Evolutionary conservation across 2,888 invertebrate genomes (phyloP).

Genomic region (Schrankia costaestrigalis): DNA sequence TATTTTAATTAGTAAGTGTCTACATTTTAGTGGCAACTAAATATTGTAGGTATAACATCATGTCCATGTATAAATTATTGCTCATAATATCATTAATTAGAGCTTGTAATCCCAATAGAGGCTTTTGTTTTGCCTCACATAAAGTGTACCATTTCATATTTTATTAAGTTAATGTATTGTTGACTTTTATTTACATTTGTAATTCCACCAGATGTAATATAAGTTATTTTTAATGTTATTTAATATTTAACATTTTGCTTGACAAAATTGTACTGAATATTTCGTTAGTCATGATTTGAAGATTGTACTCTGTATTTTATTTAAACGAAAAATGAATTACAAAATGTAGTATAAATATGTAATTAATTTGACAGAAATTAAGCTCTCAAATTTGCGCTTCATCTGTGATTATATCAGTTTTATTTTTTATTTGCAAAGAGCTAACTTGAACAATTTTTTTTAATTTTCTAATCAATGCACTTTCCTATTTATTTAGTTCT

Average conservation of each 20-base stretch:
- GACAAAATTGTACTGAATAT: slow-evolving; percentile 48
- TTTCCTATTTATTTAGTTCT: slow-evolving; percentile 74
- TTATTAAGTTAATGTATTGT: slow-evolving; percentile 33
- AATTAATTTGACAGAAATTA: slow-evolving; percentile 36
- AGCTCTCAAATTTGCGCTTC: slow-evolving; percentile 71
- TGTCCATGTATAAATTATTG: slow-evolving; percentile 26
- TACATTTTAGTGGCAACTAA: slow-evolving; percentile 15
- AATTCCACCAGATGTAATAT: slow-evolving; percentile 35
- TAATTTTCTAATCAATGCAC: slow-evolving; percentile 67
- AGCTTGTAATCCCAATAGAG: slow-evolving; percentile 18
- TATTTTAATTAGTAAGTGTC: slow-evolving; percentile 21
- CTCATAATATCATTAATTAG: slow-evolving; percentile 22
- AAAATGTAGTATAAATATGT: too few species aligned
- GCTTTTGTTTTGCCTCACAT: slow-evolving; percentile 18
- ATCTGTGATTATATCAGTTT: slow-evolving; percentile 75
- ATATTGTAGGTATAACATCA: slow-evolving; percentile 14
- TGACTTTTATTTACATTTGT: slow-evolving; percentile 40
- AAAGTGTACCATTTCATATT: slow-evolving; percentile 26
- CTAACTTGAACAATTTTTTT: slow-evolving; percentile 65
- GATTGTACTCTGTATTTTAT: slow-evolving; percentile 31
- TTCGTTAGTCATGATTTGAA: slow-evolving; percentile 43
- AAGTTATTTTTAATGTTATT: slow-evolving; percentile 49
- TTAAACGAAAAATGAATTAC: slow-evolving; percentile 25
- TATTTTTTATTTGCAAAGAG: slow-evolving; percentile 57
- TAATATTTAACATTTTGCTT: slow-evolving; percentile 47